phyloP scores from a whole-genome alignment of 2,797 vertebrate species.

The Oreortyx pictus region DNA sequence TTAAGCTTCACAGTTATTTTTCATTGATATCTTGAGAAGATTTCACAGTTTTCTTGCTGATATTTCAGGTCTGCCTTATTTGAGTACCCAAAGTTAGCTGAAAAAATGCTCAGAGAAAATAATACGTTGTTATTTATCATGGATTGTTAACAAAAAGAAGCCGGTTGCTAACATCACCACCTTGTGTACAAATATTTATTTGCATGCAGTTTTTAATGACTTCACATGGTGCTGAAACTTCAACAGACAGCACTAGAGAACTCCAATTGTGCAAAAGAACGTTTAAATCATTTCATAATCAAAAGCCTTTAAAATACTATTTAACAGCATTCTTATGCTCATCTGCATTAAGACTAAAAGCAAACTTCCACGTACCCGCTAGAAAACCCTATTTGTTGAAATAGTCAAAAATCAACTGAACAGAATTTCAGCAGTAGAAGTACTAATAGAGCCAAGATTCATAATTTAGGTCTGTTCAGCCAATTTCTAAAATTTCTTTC shows the following conservation, averaged over 20 bases:
- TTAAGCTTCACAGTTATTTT: not conserved
- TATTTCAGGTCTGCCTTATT: not conserved
- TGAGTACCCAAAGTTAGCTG: constrained; percentile 10
- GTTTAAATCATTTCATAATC: constrained; percentile 40
- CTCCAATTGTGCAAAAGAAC: constrained; percentile 1
- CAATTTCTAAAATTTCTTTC: not conserved
- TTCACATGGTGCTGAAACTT: constrained; percentile 56
- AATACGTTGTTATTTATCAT: constrained; percentile 69
- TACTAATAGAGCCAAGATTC: not conserved
- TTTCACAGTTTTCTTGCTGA: not conserved
- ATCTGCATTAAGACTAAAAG: not conserved
- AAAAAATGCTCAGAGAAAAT: constrained; percentile 36
- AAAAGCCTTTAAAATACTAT: constrained; percentile 24
- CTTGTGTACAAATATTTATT: constrained; percentile 88
- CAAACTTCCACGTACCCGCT: not conserved
- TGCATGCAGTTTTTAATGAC: constrained; percentile 74
- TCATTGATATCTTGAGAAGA: not conserved
- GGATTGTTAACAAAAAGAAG: constrained; percentile 63
- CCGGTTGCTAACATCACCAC: constrained; percentile 84
- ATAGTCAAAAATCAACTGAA: not conserved
- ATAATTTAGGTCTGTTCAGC: not conserved
- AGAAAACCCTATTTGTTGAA: not conserved
- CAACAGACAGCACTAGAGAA: constrained; percentile 2
- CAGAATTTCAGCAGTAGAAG: not conserved
- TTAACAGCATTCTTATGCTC: not conserved